Conservation (phyloP, 2,797 vertebrate species). For the Rhynchotus rufescens region DNA sequence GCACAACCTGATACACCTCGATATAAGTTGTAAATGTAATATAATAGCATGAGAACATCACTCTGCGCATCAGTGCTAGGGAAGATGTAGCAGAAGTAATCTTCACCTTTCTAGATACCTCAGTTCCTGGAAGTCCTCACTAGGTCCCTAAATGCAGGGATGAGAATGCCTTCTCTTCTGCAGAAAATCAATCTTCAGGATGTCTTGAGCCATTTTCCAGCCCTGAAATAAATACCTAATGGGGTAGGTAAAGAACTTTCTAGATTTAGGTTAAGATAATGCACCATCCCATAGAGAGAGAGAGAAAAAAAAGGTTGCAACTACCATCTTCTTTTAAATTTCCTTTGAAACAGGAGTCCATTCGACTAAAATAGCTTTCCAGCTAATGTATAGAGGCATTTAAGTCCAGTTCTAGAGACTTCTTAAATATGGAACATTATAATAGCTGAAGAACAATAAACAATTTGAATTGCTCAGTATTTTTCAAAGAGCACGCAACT, state of each 20-base stretch:
- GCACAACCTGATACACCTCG: not conserved
- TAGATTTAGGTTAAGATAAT: not conserved
- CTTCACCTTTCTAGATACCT: not conserved
- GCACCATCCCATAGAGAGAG: not conserved
- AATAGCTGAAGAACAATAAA: not conserved
- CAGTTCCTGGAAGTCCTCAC: not conserved
- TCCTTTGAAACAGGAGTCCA: not conserved
- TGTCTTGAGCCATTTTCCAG: not conserved
- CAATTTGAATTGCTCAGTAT: not conserved
- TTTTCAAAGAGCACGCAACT: slow-evolving; percentile 32
- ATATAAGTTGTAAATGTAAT: not conserved
- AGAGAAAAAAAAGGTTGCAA: not conserved
- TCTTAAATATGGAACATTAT: not conserved
- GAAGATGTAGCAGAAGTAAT: not conserved
- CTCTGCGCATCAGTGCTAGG: not conserved
- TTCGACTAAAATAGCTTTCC: not conserved
- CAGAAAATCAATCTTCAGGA: not conserved
- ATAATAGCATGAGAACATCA: not conserved
- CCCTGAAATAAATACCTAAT: not conserved
- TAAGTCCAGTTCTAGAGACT: not conserved
- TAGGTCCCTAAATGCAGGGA: not conserved
- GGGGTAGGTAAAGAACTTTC: not conserved
- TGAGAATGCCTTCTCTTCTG: not conserved
- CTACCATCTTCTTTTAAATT: not conserved
- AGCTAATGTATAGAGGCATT: not conserved